phyloP scores from a whole-genome alignment of 2,113 vertebrate species.

The Varanus salvator region DNA sequence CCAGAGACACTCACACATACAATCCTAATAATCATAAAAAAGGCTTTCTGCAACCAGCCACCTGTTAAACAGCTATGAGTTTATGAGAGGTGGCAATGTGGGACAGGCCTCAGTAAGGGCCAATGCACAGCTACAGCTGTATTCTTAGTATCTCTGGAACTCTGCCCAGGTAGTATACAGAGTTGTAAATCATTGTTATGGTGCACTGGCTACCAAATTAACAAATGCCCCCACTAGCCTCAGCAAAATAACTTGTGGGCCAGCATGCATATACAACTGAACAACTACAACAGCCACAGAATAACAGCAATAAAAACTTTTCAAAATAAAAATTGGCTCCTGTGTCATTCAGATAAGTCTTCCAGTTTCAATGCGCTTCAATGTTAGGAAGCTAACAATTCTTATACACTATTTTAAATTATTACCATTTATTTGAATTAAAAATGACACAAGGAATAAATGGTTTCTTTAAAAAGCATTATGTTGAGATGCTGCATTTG shows the following conservation, averaged over 20 bases:
- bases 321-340: too few relatives aligned
- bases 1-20: background rate
- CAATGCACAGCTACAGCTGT: background rate
- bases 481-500: background rate
- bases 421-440: too few relatives aligned
- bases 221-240: background rate
- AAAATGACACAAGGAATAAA: too few relatives aligned
- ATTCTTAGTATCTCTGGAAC: background rate
- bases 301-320: background rate
- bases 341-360: background rate
- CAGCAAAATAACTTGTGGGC: background rate
- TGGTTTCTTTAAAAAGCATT: background rate
- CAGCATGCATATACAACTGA: background rate
- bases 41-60: background rate
- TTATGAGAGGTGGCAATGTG: background rate
- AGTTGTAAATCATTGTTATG: background rate
- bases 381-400: background rate
- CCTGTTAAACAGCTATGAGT: background rate
- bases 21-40: background rate
- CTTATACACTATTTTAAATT: background rate
- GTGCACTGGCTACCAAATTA: background rate
- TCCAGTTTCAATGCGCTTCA: background rate
- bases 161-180: background rate
- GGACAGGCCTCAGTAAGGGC: background rate
- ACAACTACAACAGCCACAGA: background rate